Conservation (phyloP, 2,888 invertebrate species). For the Drosophila niveifrons region DNA sequence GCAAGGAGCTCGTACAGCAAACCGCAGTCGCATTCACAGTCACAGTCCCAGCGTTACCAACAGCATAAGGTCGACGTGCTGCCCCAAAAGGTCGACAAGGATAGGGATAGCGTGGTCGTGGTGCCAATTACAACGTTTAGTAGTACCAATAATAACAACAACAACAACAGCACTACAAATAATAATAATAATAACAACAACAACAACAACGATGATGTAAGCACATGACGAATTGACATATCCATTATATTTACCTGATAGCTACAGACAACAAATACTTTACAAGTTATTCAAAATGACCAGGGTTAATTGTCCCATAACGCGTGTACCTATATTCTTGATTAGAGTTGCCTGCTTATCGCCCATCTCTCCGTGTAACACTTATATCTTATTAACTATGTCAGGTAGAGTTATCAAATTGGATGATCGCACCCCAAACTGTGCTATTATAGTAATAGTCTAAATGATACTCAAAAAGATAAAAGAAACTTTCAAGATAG, state of each 20-base stretch:
- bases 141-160: conserved; percentile 58
- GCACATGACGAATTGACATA: conserved; percentile 61
- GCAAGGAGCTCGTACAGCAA: conserved; percentile 89
- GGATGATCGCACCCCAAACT: no score
- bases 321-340: no score
- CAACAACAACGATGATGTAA: conserved; percentile 90
- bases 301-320: not conserved
- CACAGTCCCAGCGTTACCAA: conserved; percentile 49
- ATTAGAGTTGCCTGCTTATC: no score
- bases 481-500: no score
- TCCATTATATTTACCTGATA: not conserved
- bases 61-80: conserved; percentile 72
- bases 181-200: conserved; percentile 85
- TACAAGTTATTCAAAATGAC: not conserved
- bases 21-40: conserved; percentile 61
- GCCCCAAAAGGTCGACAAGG: conserved; percentile 64
- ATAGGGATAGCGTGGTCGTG: conserved; percentile 83
- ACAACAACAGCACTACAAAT: conserved; percentile 86
- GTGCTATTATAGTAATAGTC: no score
- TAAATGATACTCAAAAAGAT: no score
- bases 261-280: not conserved
- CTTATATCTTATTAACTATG: no score
- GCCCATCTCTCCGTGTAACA: no score
- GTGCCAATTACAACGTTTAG: conserved; percentile 87
- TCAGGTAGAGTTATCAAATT: no score